phyloP scores from a whole-genome alignment of 2,113 vertebrate species.

The Ellobius talpinus region DNA sequence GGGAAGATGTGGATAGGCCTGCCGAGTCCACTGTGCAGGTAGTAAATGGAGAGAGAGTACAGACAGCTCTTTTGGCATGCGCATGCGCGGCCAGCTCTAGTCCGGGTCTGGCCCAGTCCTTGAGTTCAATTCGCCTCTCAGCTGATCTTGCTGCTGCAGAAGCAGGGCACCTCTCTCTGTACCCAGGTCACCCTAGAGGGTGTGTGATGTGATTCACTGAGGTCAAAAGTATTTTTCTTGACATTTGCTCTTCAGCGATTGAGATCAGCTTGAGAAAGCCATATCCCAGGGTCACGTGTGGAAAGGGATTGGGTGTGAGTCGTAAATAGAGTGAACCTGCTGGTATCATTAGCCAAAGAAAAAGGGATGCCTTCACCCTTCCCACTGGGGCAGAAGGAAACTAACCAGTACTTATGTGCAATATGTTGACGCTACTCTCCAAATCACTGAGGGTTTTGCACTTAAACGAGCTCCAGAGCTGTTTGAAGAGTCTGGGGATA shows the following conservation, averaged over 20 bases:
- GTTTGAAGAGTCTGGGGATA: background rate
- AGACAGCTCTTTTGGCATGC: background rate
- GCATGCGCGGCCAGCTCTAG: background rate
- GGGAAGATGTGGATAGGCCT: background rate
- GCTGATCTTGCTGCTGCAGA: conserved; percentile 7
- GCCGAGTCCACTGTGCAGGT: background rate
- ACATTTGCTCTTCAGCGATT: background rate
- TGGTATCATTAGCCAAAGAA: conserved; percentile 52
- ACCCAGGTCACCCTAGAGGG: background rate
- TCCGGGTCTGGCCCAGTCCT: conserved; percentile 15
- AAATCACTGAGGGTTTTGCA: background rate
- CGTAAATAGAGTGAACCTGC: conserved; percentile 32
- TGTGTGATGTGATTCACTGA: background rate
- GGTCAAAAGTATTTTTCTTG: conserved; percentile 10
- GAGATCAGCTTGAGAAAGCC: conserved; percentile 31
- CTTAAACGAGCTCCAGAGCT: background rate
- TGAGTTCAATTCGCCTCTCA: background rate
- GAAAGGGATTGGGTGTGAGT: background rate
- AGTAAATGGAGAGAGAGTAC: background rate
- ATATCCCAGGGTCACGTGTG: background rate
- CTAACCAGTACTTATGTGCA: background rate
- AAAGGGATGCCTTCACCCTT: background rate
- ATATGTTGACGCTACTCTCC: conserved; percentile 1
- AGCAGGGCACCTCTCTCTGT: background rate
- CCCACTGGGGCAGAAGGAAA: background rate